Evolutionary conservation across 2,888 invertebrate species (phyloP).

Genomic region (Mimumesa dahlbomi): DNA sequence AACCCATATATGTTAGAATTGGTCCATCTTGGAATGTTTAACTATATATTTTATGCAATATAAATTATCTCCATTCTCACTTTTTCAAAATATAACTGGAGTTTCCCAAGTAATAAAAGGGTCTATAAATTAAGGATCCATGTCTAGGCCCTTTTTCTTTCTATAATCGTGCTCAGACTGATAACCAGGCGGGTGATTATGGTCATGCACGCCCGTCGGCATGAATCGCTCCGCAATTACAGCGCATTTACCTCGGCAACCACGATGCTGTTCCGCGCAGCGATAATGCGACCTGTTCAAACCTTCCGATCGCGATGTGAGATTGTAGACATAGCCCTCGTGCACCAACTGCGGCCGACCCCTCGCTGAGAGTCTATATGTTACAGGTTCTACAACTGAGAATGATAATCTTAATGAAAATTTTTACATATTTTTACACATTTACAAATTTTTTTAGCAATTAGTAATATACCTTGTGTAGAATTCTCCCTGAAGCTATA

Average conservation of each 20-base stretch:
- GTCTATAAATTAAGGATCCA: slow-evolving; percentile 37
- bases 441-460: not conserved
- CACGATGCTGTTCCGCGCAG: slow-evolving; percentile 73
- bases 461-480: slow-evolving; percentile 53
- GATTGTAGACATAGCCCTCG: slow-evolving; percentile 72
- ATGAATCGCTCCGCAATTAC: slow-evolving; percentile 72
- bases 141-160: slow-evolving; percentile 67
- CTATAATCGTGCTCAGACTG: slow-evolving; percentile 71
- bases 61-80: not conserved
- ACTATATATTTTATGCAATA: not conserved
- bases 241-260: slow-evolving; percentile 72
- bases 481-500: slow-evolving; percentile 25
- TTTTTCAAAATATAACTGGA: not conserved
- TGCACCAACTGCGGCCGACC: slow-evolving; percentile 71
- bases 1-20: slow-evolving; percentile 16
- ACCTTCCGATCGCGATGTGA: slow-evolving; percentile 71
- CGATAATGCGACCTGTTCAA: slow-evolving; percentile 72
- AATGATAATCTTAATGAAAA: not conserved
- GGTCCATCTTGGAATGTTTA: not conserved
- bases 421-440: not conserved
- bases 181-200: slow-evolving; percentile 72
- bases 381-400: slow-evolving; percentile 67
- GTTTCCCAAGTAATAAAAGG: not conserved
- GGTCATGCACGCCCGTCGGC: slow-evolving; percentile 72
- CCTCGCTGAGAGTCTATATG: slow-evolving; percentile 70